Percentiles rank a stretch among this genome's conserved stretches.
Evolutionary conservation across 92 coral and sea anemone genomes (phyloP).

Genomic region (Plumapathes pennacea): DNA sequence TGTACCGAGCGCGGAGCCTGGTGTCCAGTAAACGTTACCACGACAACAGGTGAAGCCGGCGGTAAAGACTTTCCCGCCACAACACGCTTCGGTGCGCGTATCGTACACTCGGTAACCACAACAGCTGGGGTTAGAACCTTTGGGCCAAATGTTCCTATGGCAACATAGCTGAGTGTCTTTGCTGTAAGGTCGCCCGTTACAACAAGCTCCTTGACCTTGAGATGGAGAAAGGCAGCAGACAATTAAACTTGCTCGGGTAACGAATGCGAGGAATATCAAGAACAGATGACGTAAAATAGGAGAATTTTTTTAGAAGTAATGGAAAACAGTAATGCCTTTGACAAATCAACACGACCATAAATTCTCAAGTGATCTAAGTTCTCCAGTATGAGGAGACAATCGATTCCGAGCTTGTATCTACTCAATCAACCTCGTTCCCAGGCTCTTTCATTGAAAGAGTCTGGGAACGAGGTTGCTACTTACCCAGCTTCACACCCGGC

Average conservation of each 20-base stretch:
- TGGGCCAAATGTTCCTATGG: constrained; percentile 19
- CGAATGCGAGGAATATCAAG: too few relatives aligned
- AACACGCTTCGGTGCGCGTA: constrained; percentile 35
- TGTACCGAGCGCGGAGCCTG: constrained; percentile 2
- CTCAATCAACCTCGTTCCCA: too few relatives aligned
- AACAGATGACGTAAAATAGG: neutral
- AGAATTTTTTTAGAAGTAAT: neutral
- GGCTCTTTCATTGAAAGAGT: too few relatives aligned
- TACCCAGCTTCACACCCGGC: constrained; percentile 24
- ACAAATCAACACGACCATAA: too few relatives aligned
- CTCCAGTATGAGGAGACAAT: too few relatives aligned
- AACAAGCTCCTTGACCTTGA: constrained; percentile 27
- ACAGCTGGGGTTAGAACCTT: constrained; percentile 1
- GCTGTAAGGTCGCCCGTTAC: constrained; percentile 8
- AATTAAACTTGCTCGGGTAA: too few relatives aligned
- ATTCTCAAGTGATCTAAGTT: too few relatives aligned
- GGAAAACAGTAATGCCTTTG: neutral
- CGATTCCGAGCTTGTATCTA: too few relatives aligned
- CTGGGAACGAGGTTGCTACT: neutral
- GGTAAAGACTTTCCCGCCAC: constrained; percentile 15
- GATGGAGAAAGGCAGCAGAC: too few relatives aligned
- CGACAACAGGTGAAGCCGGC: constrained; percentile 36
- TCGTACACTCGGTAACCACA: constrained; percentile 22
- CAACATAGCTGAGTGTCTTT: constrained; percentile 7
- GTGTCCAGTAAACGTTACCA: constrained; percentile 32